Conservation (phyloP, 2,113 vertebrate genomes). For the Onychostoma macrolepis region DNA sequence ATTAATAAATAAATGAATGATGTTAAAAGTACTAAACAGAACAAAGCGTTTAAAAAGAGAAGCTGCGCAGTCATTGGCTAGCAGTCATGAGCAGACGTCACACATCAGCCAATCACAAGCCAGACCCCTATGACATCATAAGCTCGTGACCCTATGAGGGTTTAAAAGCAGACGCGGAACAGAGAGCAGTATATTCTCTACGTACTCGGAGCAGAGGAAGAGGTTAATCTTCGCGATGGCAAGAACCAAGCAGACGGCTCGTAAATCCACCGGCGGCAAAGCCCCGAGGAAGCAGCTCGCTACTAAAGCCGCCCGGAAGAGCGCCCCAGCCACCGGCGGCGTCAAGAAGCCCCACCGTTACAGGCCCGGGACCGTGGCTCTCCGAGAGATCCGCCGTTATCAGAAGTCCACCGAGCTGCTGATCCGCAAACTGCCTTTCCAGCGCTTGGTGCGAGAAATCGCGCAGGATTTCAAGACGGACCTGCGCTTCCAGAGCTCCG, state of each 20-base stretch:
- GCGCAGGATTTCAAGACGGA: slow-evolving; percentile 49
- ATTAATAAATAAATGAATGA: too few relatives aligned
- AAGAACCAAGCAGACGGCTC: neutral
- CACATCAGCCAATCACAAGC: too few relatives aligned
- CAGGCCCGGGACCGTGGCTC: slow-evolving; percentile 44
- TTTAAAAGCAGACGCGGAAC: too few relatives aligned
- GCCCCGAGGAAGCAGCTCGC: slow-evolving; percentile 26
- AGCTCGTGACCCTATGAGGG: too few relatives aligned
- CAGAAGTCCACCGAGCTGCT: slow-evolving; percentile 52
- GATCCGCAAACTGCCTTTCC: slow-evolving; percentile 48
- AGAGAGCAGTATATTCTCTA: too few relatives aligned
- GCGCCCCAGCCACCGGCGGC: slow-evolving; percentile 43
- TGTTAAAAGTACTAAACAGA: too few relatives aligned
- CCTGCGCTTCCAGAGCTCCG: slow-evolving; percentile 43
- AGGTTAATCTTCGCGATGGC: neutral
- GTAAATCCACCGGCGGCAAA: slow-evolving; percentile 23
- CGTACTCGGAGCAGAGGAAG: too few relatives aligned
- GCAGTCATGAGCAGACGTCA: too few relatives aligned
- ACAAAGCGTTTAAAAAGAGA: too few relatives aligned
- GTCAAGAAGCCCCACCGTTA: slow-evolving; percentile 47
- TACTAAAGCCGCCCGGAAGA: slow-evolving; percentile 29
- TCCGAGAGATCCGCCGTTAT: slow-evolving; percentile 41
- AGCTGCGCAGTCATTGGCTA: too few relatives aligned
- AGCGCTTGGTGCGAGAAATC: slow-evolving; percentile 51
- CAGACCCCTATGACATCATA: too few relatives aligned